Conservation (phyloP, 2,888 invertebrate species). For the Parnassius smintheus region DNA sequence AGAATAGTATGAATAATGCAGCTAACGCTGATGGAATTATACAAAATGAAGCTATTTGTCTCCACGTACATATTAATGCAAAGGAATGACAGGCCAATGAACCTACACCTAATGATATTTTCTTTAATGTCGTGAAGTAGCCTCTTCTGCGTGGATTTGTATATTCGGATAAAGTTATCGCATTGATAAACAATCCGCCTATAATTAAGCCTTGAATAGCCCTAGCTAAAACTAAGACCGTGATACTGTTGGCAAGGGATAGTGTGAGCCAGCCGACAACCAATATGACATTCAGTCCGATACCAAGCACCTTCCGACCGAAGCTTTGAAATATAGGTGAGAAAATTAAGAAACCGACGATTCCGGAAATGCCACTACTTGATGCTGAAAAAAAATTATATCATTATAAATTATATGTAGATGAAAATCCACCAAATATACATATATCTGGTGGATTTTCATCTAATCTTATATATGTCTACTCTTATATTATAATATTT, state of each 20-base stretch:
- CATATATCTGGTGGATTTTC: too few relatives aligned
- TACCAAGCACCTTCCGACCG: constrained; percentile 40
- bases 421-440: too few relatives aligned
- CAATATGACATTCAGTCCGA: constrained; percentile 28
- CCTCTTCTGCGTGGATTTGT: constrained; percentile 41
- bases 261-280: constrained; percentile 41
- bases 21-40: constrained; percentile 27
- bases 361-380: constrained; percentile 40
- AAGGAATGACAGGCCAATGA: constrained; percentile 41
- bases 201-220: constrained; percentile 40
- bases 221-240: constrained; percentile 37
- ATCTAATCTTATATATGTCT: too few relatives aligned
- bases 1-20: constrained; percentile 37
- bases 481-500: too few relatives aligned
- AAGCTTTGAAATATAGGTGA: constrained; percentile 40
- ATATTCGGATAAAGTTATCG: constrained; percentile 42
- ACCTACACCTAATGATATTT: constrained; percentile 36
- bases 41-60: constrained; percentile 39
- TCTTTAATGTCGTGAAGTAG: constrained; percentile 40
- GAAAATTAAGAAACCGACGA: constrained; percentile 38
- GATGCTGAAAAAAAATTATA: constrained; percentile 35
- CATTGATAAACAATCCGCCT: constrained; percentile 39
- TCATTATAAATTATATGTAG: too few relatives aligned
- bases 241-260: constrained; percentile 34
- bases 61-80: constrained; percentile 40